Evolutionary conservation across 2,888 invertebrate genomes (phyloP).

Genomic region (Melipona beecheii): DNA sequence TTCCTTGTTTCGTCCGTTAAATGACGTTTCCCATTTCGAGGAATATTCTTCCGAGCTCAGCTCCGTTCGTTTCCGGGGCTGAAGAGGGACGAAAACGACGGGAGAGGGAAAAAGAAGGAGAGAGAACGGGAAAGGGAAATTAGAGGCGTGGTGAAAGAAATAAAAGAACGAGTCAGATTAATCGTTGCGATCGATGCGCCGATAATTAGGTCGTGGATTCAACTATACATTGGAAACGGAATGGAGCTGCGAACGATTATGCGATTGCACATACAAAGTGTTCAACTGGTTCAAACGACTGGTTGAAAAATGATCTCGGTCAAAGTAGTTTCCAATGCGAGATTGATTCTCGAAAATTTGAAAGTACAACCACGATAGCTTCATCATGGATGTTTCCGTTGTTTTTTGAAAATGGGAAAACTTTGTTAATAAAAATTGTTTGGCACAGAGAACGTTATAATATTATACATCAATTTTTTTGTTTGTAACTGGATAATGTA

Average conservation of each 20-base stretch:
- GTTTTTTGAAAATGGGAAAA: no score
- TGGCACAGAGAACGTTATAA: no score
- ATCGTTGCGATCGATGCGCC: constrained; percentile 57
- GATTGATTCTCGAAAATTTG: no score
- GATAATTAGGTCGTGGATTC: constrained; percentile 63
- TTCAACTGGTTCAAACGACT: background rate
- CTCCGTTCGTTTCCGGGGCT: constrained; percentile 9
- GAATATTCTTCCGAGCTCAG: constrained; percentile 30
- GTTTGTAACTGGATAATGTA: no score
- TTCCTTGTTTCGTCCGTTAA: constrained; percentile 27
- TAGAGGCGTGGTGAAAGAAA: background rate
- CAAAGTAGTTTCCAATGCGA: no score
- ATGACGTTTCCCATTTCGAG: constrained; percentile 34
- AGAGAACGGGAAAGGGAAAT: background rate
- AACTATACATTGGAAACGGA: constrained; percentile 43
- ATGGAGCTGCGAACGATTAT: constrained; percentile 34
- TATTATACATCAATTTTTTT: no score
- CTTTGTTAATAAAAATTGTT: no score
- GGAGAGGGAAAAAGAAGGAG: background rate
- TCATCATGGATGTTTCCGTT: no score
- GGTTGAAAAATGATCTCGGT: background rate
- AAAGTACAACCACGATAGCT: no score
- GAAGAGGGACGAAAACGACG: constrained; percentile 18
- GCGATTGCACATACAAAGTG: constrained; percentile 14
- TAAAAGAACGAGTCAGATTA: constrained; percentile 39